These are phyloP conservation scores for Alaudala cheleensis DNA, from an alignment of 2,113 vertebrate genomes.

Conservation along the genomic window DNA sequence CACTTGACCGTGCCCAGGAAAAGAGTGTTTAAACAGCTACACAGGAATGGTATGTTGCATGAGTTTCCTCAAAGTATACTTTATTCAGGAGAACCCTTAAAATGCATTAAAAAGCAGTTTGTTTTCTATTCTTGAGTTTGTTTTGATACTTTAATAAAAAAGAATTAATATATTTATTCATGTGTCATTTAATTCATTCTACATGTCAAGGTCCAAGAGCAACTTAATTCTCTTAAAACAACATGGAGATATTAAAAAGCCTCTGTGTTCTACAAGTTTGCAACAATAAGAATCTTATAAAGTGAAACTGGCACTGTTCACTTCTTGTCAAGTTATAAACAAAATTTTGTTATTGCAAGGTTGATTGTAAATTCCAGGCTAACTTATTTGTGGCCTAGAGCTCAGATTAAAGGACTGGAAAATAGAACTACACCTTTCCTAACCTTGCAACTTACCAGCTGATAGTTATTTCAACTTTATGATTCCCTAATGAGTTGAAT, in stretches of 20 bases:
- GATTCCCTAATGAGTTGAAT: neutral
- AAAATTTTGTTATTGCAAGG: neutral
- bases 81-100: conserved; percentile 33
- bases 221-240: neutral
- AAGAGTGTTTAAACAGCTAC: neutral
- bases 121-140: conserved; percentile 69
- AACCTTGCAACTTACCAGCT: neutral
- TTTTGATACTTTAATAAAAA: conserved; percentile 79
- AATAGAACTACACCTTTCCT: neutral
- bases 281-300: neutral
- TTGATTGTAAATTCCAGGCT: neutral
- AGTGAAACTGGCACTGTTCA: neutral
- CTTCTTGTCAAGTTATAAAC: neutral
- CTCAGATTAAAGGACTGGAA: neutral
- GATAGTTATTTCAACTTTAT: neutral
- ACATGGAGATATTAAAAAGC: neutral
- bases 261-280: neutral
- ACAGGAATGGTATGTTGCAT: conserved; percentile 19
- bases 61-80: conserved; percentile 36
- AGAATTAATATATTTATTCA: conserved; percentile 61
- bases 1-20: neutral
- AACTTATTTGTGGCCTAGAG: neutral
- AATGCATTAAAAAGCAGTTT: conserved; percentile 61
- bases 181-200: conserved; percentile 44
- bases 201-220: neutral